These are phyloP conservation scores for Choloepus hoffmanni DNA, from an alignment of 2,113 vertebrate genomes.

Conservation along the genomic window DNA sequence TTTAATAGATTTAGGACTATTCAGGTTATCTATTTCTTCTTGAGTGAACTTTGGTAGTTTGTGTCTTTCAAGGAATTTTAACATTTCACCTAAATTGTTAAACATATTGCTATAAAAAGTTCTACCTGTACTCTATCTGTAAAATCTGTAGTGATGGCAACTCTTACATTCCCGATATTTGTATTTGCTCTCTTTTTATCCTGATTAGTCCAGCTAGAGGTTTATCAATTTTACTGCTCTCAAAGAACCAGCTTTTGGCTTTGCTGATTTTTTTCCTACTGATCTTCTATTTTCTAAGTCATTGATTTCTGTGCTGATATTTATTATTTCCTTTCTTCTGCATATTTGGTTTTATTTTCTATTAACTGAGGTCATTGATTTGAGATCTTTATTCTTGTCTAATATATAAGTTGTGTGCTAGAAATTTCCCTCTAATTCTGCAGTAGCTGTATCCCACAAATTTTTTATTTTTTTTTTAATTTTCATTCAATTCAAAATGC, in stretches of 20 bases:
- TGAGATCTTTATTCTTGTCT: background rate
- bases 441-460: background rate
- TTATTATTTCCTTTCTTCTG: background rate
- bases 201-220: background rate
- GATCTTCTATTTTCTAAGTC: background rate
- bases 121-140: no score
- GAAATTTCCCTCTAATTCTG: background rate
- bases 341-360: constrained; percentile 15
- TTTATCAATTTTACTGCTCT: background rate
- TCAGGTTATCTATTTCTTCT: constrained; percentile 5
- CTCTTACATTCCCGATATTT: background rate
- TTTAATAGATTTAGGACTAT: background rate
- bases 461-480: constrained; percentile 19
- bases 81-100: background rate
- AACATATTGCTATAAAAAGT: background rate
- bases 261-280: background rate
- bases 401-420: background rate
- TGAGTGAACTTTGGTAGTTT: background rate
- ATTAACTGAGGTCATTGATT: background rate
- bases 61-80: background rate
- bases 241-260: background rate
- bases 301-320: background rate
- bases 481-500: background rate
- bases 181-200: background rate
- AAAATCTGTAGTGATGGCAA: background rate